These are phyloP conservation scores for Saguinus midas DNA, from an alignment of 2,113 vertebrate species.

Conservation along the genomic window DNA sequence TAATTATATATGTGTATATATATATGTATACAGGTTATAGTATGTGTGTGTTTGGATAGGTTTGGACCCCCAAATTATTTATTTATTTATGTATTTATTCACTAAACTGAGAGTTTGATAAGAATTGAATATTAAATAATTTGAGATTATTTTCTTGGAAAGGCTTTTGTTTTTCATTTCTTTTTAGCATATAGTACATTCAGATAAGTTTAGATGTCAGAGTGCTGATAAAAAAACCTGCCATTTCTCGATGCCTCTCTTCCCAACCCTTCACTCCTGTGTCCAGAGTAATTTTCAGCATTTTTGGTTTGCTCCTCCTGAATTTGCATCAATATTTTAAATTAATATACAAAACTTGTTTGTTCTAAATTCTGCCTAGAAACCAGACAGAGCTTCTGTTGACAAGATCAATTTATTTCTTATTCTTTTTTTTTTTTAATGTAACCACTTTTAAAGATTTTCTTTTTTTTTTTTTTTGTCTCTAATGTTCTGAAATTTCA, in stretches of 20 bases:
- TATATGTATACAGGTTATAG: too few species aligned
- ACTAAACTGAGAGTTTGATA: background rate
- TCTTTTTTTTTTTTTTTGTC: background rate
- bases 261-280: background rate
- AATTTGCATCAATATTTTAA: background rate
- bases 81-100: background rate
- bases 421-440: background rate
- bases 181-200: background rate
- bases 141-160: conserved; percentile 1
- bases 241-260: background rate
- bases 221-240: background rate
- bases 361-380: background rate
- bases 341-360: background rate
- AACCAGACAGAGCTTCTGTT: background rate
- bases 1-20: too few species aligned
- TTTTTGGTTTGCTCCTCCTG: background rate
- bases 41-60: background rate
- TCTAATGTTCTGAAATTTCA: background rate
- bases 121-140: background rate
- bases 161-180: background rate
- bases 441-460: background rate
- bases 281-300: background rate
- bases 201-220: conserved; percentile 13
- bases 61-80: background rate
- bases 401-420: background rate